Conservation (phyloP, 2,888 invertebrate species). For the Lysandra coridon region DNA sequence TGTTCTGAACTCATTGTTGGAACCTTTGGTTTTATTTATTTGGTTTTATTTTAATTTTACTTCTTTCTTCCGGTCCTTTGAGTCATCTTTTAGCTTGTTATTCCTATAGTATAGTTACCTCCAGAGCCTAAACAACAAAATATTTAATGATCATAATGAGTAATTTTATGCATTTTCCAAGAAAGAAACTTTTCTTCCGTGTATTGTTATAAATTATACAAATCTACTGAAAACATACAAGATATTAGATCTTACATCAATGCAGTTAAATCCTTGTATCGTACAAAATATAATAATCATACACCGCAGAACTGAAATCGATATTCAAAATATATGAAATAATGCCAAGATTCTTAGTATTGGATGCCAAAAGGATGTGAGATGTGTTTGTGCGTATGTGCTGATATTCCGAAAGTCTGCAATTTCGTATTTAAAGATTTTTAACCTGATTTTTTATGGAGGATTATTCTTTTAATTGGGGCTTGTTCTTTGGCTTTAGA, state of each 20-base stretch:
- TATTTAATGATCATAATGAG: no score
- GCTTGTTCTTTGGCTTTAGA: no score
- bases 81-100: no score
- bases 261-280: not conserved
- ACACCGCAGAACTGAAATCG: not conserved
- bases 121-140: no score
- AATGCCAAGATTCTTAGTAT: conserved; percentile 14
- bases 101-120: no score
- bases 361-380: not conserved
- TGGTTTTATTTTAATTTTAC: not conserved
- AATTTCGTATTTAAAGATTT: no score
- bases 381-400: not conserved
- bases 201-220: not conserved
- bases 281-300: not conserved
- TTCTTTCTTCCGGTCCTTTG: not conserved
- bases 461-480: no score
- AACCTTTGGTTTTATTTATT: not conserved
- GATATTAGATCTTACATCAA: not conserved
- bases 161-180: no score
- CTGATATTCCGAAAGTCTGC: not conserved
- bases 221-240: not conserved
- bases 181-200: no score
- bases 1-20: not conserved
- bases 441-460: no score
- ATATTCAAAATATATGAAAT: conserved; percentile 18